Percentiles rank a stretch among this genome's conserved stretches.
phyloP scores from a whole-genome alignment of 92 coral and sea anemone genomes.

The Phenganax subtilis region DNA sequence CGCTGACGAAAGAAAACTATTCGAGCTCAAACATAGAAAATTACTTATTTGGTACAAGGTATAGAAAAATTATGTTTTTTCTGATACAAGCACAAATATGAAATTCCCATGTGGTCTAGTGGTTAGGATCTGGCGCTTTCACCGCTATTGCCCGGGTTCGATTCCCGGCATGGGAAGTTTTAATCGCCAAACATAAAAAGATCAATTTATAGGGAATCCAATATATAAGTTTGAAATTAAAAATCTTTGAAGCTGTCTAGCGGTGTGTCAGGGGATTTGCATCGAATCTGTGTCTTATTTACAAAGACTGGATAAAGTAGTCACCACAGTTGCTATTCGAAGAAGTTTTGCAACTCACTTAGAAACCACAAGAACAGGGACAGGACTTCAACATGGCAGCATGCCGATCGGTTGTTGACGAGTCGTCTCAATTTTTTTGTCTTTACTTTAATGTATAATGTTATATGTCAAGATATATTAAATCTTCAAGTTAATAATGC shows the following conservation, averaged over 20 bases:
- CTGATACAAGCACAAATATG: too few species aligned
- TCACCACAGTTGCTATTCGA: neutral
- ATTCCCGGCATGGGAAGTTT: constrained; percentile 52
- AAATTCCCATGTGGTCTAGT: constrained; percentile 43
- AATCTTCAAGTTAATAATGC: constrained; percentile 29
- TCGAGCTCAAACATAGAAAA: too few species aligned
- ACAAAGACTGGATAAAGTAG: too few species aligned
- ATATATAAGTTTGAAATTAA: too few species aligned
- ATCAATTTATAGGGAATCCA: too few species aligned
- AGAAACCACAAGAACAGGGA: constrained; percentile 31
- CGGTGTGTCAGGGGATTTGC: too few species aligned
- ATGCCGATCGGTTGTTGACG: neutral
- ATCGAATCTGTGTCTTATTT: too few species aligned
- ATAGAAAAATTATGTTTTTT: too few species aligned
- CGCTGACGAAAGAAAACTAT: too few species aligned
- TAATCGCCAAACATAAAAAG: too few species aligned
- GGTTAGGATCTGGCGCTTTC: constrained; percentile 59
- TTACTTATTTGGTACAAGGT: too few species aligned
- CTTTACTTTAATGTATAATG: constrained; percentile 10
- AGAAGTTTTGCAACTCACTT: neutral
- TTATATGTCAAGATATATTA: constrained; percentile 10
- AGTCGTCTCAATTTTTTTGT: constrained; percentile 25
- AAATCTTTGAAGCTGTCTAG: too few species aligned
- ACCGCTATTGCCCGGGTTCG: constrained; percentile 59
- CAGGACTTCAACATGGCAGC: constrained; percentile 41